A percentile compares a stretch with the other conserved stretches of the same genome.
These are phyloP conservation scores for Atta colombica DNA, from an alignment of 1,140 invertebrate species.

Conservation along the genomic window DNA sequence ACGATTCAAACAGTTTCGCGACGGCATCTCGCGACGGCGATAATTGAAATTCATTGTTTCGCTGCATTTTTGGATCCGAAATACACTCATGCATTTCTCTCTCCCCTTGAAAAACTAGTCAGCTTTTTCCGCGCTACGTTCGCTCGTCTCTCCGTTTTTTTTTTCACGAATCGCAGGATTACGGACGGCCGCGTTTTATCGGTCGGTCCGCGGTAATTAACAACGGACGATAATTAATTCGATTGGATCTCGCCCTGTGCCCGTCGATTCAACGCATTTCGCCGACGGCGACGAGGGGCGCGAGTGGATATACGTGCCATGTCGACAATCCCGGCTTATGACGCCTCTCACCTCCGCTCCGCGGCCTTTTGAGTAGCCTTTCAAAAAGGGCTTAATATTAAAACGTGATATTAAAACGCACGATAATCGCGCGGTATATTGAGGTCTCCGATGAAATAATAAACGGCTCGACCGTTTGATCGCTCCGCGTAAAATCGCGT, in stretches of 20 bases:
- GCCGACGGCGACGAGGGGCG: constrained; percentile 64
- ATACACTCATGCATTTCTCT: constrained; percentile 26
- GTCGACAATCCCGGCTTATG: constrained; percentile 60
- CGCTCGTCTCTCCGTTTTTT: constrained; percentile 31
- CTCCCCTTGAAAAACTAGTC: constrained; percentile 46
- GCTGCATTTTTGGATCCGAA: constrained; percentile 55
- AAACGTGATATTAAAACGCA: constrained; percentile 56
- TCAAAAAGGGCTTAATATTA: constrained; percentile 61
- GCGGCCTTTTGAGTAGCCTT: constrained; percentile 55
- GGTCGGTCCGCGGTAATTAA: constrained; percentile 79
- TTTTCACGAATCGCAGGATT: constrained; percentile 43
- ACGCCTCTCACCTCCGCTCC: constrained; percentile 48
- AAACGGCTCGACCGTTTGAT: constrained; percentile 49
- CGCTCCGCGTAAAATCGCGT: constrained; percentile 48
- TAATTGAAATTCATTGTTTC: constrained; percentile 77
- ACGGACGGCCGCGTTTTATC: constrained; percentile 76
- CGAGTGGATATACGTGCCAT: constrained; percentile 43
- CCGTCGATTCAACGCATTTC: constrained; percentile 74
- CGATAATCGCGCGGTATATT: constrained; percentile 49
- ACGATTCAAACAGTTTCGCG: constrained; percentile 52
- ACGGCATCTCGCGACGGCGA: constrained; percentile 26
- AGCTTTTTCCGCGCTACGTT: constrained; percentile 57
- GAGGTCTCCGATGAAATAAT: constrained; percentile 57
- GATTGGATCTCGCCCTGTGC: constrained; percentile 79
- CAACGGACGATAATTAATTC: constrained; percentile 83